These are phyloP conservation scores for Microcebus lehilahytsara DNA, from an alignment of 2,113 vertebrate genomes.

Conservation along the genomic window DNA sequence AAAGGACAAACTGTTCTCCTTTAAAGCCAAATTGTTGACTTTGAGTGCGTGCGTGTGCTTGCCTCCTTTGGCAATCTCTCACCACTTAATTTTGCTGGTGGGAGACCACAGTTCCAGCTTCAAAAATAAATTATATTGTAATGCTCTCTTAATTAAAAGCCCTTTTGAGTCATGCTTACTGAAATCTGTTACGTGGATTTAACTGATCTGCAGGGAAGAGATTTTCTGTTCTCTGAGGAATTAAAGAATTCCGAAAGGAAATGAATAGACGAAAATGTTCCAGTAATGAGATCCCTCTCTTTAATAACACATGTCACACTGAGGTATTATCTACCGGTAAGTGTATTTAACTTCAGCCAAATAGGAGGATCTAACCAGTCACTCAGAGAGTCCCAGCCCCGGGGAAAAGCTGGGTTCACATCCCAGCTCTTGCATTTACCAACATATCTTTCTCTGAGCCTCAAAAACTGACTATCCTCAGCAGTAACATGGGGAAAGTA, in stretches of 20 bases:
- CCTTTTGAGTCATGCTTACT: background rate
- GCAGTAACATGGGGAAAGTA: background rate
- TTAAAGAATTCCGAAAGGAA: conserved; percentile 49
- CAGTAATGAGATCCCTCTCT: background rate
- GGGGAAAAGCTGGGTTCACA: background rate
- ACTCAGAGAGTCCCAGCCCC: background rate
- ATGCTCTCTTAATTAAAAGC: conserved; percentile 39
- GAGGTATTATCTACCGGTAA: background rate
- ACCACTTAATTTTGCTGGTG: background rate
- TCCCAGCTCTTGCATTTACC: background rate
- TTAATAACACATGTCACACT: background rate
- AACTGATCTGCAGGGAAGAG: background rate
- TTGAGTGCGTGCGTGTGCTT: background rate
- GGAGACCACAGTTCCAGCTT: background rate
- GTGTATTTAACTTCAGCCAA: background rate
- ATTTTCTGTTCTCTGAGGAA: conserved; percentile 16
- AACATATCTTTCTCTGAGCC: background rate
- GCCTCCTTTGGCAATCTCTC: background rate
- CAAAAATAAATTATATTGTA: conserved; percentile 20
- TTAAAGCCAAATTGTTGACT: background rate
- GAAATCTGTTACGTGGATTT: conserved; percentile 8
- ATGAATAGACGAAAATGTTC: conserved; percentile 15
- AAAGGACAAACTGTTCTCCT: conserved; percentile 48
- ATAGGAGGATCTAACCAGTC: background rate
- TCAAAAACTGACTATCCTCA: background rate